Evolutionary conservation across 2,888 invertebrate genomes (phyloP).

Genomic region (Tribolium freemani): DNA sequence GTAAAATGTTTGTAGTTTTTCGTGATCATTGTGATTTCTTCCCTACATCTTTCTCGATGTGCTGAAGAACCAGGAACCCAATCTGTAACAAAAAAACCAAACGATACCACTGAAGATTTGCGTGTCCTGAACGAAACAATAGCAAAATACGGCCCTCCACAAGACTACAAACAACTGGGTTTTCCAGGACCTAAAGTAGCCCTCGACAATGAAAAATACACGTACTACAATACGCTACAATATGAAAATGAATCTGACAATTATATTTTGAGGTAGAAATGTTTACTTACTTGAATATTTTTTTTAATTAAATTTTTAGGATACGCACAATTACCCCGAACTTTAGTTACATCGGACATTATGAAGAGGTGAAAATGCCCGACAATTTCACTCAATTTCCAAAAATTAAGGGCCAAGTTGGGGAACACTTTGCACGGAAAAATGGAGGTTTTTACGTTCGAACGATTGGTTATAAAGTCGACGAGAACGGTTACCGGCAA

Average conservation of each 20-base stretch:
- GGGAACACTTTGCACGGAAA: conserved; percentile 1
- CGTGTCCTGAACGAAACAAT: conserved; percentile 1
- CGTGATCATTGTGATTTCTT: no score
- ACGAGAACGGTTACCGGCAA: conserved; percentile 15
- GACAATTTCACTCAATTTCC: background rate
- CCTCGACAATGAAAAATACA: no score
- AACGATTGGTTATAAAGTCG: conserved; percentile 12
- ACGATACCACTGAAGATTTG: background rate
- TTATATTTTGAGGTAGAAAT: no score
- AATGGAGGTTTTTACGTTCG: conserved; percentile 27
- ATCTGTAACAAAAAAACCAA: no score
- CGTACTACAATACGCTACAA: no score
- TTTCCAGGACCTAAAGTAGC: conserved; percentile 3
- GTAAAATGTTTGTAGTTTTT: no score
- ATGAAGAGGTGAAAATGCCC: background rate
- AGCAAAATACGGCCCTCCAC: background rate
- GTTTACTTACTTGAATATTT: no score
- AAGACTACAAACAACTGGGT: background rate
- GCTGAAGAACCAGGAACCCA: no score
- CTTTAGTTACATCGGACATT: background rate
- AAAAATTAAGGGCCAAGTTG: conserved; percentile 3
- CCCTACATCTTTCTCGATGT: no score
- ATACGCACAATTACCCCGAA: background rate
- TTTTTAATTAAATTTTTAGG: background rate
- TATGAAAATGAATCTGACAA: no score